These are phyloP conservation scores for Aplysia californica DNA, from an alignment of 1,140 invertebrate genomes.

Conservation along the genomic window DNA sequence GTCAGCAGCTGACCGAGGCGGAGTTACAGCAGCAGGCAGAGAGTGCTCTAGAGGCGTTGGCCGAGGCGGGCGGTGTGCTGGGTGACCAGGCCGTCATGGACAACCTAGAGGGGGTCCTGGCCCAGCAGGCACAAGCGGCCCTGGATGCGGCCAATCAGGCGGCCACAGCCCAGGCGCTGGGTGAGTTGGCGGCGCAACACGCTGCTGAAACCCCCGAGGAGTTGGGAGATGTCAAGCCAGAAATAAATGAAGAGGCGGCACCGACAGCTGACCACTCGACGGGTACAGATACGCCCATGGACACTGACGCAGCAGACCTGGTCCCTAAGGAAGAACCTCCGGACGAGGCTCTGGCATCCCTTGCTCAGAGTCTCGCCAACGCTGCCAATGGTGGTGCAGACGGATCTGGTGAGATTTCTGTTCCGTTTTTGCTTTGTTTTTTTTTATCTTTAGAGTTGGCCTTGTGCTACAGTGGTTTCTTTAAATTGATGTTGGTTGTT, in stretches of 20 bases:
- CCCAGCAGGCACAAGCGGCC: background rate
- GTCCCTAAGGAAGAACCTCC: conserved; percentile 72
- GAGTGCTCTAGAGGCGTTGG: conserved; percentile 26
- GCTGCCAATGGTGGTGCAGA: conserved; percentile 11
- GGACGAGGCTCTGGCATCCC: conserved; percentile 27
- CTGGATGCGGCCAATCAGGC: background rate
- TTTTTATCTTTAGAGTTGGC: too few relatives aligned
- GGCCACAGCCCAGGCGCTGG: background rate
- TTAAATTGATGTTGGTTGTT: too few relatives aligned
- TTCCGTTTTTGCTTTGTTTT: too few relatives aligned
- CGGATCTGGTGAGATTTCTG: conserved; percentile 33
- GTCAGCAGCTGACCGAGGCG: conserved; percentile 9
- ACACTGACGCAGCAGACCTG: conserved; percentile 63
- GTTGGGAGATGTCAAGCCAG: background rate
- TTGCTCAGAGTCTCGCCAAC: conserved; percentile 19
- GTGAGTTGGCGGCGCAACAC: background rate
- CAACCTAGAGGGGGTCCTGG: background rate
- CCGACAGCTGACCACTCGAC: background rate
- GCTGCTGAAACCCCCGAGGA: background rate
- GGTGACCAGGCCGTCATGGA: background rate
- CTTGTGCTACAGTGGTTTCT: too few relatives aligned
- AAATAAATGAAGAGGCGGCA: background rate
- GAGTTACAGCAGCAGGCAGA: conserved; percentile 24
- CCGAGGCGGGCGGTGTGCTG: background rate
- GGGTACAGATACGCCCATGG: background rate